Evolutionary conservation across 30 jellyfish, hydroid and myxozoan species (phyloP).

Genomic region (Mastigias papua): DNA sequence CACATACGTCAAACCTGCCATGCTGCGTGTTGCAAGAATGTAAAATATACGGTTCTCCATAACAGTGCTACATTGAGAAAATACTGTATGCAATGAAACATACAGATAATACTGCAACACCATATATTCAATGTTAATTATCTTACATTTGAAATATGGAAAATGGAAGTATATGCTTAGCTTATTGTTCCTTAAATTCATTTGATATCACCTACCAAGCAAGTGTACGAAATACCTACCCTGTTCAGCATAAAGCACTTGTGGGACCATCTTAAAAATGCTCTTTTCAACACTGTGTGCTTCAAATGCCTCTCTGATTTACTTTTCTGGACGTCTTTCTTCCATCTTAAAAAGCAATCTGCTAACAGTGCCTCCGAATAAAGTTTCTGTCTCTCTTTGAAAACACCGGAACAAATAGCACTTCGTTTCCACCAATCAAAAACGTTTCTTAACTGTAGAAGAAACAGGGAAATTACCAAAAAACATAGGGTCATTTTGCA

Average conservation of each 20-base stretch:
- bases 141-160: too few relatives aligned
- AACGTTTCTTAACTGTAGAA: slow-evolving; percentile 36
- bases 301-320: slow-evolving; percentile 34
- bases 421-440: slow-evolving; percentile 76
- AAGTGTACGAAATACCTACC: neutral
- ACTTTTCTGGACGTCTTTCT: slow-evolving; percentile 13
- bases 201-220: neutral
- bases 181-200: neutral
- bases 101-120: too few relatives aligned
- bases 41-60: too few relatives aligned
- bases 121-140: too few relatives aligned
- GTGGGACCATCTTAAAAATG: slow-evolving; percentile 27
- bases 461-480: neutral
- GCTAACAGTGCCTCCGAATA: slow-evolving; percentile 9
- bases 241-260: slow-evolving; percentile 10
- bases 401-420: slow-evolving; percentile 63
- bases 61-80: too few relatives aligned
- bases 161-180: too few relatives aligned
- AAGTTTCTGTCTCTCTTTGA: slow-evolving; percentile 38
- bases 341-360: slow-evolving; percentile 33
- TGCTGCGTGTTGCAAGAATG: too few relatives aligned
- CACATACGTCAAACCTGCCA: too few relatives aligned
- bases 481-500: too few relatives aligned
- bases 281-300: neutral
- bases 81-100: too few relatives aligned